These are phyloP conservation scores for Pelagia noctiluca DNA, from an alignment of 30 jellyfish, hydroid and myxozoan genomes.

Conservation along the genomic window DNA sequence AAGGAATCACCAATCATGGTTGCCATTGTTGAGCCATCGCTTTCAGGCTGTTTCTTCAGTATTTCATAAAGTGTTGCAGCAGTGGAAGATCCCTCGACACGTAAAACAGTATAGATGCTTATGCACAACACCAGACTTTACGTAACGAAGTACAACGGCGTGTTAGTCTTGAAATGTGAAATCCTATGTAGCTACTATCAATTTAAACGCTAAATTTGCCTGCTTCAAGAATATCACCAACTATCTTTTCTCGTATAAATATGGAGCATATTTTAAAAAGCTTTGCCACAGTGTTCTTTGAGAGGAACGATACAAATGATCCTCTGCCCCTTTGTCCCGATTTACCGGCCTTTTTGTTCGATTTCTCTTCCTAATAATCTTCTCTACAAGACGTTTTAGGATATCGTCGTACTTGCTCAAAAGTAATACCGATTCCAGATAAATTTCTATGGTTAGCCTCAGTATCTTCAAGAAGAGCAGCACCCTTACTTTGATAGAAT, in stretches of 20 bases:
- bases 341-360: background rate
- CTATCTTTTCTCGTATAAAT: background rate
- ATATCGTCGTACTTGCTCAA: conserved; percentile 9
- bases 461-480: background rate
- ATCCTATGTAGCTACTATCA: background rate
- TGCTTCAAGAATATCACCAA: background rate
- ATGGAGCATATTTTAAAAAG: background rate
- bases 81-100: background rate
- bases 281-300: conserved; percentile 7
- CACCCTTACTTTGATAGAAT: background rate
- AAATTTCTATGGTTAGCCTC: conserved; percentile 13
- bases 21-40: background rate
- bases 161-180: background rate
- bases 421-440: background rate
- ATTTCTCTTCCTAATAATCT: background rate
- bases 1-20: background rate
- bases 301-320: background rate
- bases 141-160: background rate
- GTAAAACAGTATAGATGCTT: background rate
- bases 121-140: background rate
- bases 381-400: background rate
- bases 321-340: background rate
- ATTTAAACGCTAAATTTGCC: background rate
- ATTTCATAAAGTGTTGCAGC: background rate
- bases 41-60: background rate